phyloP scores from a whole-genome alignment of 2,888 invertebrate species.

The Eledona agricola region DNA sequence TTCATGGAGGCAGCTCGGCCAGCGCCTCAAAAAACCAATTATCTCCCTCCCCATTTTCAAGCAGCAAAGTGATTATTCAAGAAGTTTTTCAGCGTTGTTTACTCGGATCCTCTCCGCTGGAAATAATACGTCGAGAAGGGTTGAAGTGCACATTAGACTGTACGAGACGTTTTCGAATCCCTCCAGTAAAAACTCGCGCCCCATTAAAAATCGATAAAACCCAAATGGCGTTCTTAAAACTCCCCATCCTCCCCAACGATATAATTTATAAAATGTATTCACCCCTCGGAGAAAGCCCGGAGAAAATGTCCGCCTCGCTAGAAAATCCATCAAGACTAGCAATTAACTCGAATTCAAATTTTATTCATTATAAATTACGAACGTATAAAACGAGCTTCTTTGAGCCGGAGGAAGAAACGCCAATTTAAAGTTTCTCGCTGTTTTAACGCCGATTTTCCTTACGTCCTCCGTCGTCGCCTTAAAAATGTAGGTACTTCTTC shows the following conservation, averaged over 20 bases:
- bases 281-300: constrained; percentile 57
- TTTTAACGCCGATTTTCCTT: constrained; percentile 48
- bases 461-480: constrained; percentile 31
- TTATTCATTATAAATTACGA: constrained; percentile 65
- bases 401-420: constrained; percentile 61
- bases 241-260: too few relatives aligned
- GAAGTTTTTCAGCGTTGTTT: too few relatives aligned
- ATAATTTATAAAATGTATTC: constrained; percentile 60
- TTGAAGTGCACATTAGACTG: too few relatives aligned
- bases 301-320: constrained; percentile 57
- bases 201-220: constrained; percentile 61
- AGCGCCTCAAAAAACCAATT: too few relatives aligned
- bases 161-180: constrained; percentile 9
- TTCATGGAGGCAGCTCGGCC: too few relatives aligned
- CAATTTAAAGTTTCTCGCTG: constrained; percentile 62
- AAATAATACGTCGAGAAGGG: too few relatives aligned
- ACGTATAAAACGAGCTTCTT: constrained; percentile 62
- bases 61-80: too few relatives aligned
- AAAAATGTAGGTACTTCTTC: constrained; percentile 6
- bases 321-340: constrained; percentile 63
- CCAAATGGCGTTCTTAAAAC: constrained; percentile 60
- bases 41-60: too few relatives aligned
- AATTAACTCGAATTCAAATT: constrained; percentile 64
- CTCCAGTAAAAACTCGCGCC: constrained; percentile 48
- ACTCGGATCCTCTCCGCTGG: too few relatives aligned